These are phyloP conservation scores for Emydocephalus ijimae DNA, from an alignment of 2,113 vertebrate genomes.

Conservation along the genomic window DNA sequence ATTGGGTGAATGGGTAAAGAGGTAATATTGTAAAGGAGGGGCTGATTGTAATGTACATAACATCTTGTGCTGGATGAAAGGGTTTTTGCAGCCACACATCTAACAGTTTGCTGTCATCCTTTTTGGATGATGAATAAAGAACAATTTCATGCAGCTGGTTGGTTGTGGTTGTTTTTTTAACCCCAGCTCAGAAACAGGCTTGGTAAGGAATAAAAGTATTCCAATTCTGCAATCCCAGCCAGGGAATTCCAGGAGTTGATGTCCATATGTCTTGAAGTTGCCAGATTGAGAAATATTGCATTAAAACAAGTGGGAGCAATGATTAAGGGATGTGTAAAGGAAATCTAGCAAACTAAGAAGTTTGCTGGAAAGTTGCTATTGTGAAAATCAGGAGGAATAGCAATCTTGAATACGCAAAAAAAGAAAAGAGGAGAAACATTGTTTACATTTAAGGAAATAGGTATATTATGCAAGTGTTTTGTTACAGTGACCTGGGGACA, in stretches of 20 bases:
- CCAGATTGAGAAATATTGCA: not conserved
- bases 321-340: not conserved
- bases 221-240: not conserved
- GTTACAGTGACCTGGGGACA: not conserved
- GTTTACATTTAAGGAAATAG: not conserved
- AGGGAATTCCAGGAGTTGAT: not conserved
- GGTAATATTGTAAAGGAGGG: no score
- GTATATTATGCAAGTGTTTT: not conserved
- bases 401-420: not conserved
- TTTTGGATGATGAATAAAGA: not conserved
- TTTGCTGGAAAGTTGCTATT: not conserved
- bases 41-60: not conserved
- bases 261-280: not conserved
- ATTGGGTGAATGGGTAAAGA: no score
- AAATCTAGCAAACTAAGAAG: not conserved
- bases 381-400: not conserved
- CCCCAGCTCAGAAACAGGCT: not conserved
- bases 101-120: not conserved
- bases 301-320: not conserved
- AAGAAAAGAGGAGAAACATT: not conserved
- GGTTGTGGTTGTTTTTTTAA: not conserved
- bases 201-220: not conserved
- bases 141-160: not conserved
- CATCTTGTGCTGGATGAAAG: not conserved
- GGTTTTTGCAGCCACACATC: not conserved